Conservation (phyloP, 1,140 invertebrate species). For the Araneus ventricosus region DNA sequence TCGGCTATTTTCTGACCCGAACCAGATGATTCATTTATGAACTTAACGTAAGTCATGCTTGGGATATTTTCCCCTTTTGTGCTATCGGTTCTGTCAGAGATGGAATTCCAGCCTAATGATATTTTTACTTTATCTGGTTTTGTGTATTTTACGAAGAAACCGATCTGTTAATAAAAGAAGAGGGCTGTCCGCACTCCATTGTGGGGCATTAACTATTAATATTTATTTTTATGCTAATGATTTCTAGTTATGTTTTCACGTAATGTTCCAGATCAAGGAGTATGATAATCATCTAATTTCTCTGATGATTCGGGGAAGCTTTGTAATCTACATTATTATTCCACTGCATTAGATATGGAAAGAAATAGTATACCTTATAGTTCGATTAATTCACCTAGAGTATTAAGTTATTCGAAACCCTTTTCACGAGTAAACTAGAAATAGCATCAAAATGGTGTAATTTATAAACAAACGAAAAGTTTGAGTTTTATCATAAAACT, state of each 20-base stretch:
- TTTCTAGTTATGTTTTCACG: background rate
- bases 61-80: background rate
- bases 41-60: background rate
- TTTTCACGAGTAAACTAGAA: too few relatives aligned
- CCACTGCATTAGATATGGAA: too few relatives aligned
- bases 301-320: background rate
- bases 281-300: background rate
- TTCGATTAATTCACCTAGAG: too few relatives aligned
- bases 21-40: slow-evolving; percentile 58
- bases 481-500: too few relatives aligned
- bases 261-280: background rate
- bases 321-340: background rate
- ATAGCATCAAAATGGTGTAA: too few relatives aligned
- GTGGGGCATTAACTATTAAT: background rate
- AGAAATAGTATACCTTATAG: too few relatives aligned
- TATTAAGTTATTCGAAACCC: too few relatives aligned
- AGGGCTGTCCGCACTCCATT: background rate
- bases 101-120: slow-evolving; percentile 9
- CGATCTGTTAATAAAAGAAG: slow-evolving; percentile 10
- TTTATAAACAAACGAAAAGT: too few relatives aligned
- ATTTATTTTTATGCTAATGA: background rate
- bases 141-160: background rate
- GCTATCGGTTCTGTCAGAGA: background rate
- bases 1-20: slow-evolving; percentile 44
- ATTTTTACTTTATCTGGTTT: background rate